Evolutionary conservation across 2,113 vertebrate genomes (phyloP).

Genomic region (Oostethus manadensis): DNA sequence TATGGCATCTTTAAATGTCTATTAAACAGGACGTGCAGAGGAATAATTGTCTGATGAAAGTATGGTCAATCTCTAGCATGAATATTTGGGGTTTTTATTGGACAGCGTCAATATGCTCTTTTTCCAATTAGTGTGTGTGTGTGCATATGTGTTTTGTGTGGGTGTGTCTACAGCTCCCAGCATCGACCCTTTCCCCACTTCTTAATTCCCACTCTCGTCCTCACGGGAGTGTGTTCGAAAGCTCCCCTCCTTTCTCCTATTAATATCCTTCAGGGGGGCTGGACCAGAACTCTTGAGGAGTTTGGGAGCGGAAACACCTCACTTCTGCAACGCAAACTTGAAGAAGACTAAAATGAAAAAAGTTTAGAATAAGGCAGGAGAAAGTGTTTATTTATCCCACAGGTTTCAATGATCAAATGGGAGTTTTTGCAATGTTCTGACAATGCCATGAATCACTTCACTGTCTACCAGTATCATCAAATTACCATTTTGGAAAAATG

Average conservation of each 20-base stretch:
- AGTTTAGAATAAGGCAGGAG: neutral
- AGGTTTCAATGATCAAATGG: constrained; percentile 9
- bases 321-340: constrained; percentile 32
- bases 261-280: constrained; percentile 58
- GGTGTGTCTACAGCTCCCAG: neutral
- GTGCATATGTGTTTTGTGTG: neutral
- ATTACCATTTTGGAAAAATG: too few relatives aligned
- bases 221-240: constrained; percentile 46
- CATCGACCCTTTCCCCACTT: constrained; percentile 41
- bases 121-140: constrained; percentile 1
- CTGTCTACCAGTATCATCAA: constrained; percentile 21
- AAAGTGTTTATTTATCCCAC: neutral
- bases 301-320: constrained; percentile 66
- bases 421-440: constrained; percentile 24
- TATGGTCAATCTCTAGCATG: too few relatives aligned
- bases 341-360: constrained; percentile 17
- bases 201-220: constrained; percentile 55
- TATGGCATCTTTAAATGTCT: too few relatives aligned
- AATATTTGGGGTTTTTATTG: too few relatives aligned
- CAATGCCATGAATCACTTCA: constrained; percentile 24
- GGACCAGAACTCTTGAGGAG: constrained; percentile 49
- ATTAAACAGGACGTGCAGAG: too few relatives aligned
- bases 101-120: too few relatives aligned
- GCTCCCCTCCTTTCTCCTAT: constrained; percentile 50
- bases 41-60: too few relatives aligned